Percentiles rank a stretch among this genome's conserved stretches.
Evolutionary conservation across 1,140 invertebrate genomes (phyloP).

Genomic region (Drosophila mojavensis): DNA sequence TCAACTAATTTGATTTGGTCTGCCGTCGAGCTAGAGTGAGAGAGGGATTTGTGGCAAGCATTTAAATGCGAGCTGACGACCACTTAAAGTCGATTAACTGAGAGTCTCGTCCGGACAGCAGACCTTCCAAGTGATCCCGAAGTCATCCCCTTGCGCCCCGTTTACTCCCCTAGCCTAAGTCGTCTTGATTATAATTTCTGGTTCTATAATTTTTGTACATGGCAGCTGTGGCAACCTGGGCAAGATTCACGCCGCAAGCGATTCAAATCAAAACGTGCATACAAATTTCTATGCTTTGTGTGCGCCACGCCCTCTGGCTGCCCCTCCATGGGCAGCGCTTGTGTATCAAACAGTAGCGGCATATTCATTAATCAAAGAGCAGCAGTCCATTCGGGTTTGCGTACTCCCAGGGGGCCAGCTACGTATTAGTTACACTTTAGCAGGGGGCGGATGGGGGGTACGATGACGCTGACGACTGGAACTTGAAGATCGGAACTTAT

Average conservation of each 20-base stretch:
- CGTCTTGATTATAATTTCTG: slow-evolving; percentile 31
- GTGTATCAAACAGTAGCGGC: slow-evolving; percentile 74
- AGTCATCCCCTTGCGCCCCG: background rate
- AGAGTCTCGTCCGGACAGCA: slow-evolving; percentile 8
- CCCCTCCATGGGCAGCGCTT: background rate
- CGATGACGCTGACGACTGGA: too few species aligned
- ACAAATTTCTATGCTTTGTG: slow-evolving; percentile 58
- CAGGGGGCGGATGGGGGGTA: slow-evolving; percentile 7
- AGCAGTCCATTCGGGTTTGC: slow-evolving; percentile 39
- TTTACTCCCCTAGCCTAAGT: background rate
- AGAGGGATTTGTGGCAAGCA: slow-evolving; percentile 16
- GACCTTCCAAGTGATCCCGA: background rate
- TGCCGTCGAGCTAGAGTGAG: background rate
- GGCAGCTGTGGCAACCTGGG: slow-evolving; percentile 31
- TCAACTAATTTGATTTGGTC: slow-evolving; percentile 31
- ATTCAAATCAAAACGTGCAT: slow-evolving; percentile 67
- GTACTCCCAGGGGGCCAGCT: slow-evolving; percentile 39
- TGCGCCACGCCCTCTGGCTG: background rate
- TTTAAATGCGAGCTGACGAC: slow-evolving; percentile 54
- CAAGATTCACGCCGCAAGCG: slow-evolving; percentile 49
- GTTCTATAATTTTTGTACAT: slow-evolving; percentile 57
- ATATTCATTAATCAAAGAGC: slow-evolving; percentile 75
- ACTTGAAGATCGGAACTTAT: slow-evolving; percentile 5
- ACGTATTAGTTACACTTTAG: slow-evolving; percentile 75
- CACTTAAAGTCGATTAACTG: slow-evolving; percentile 66